Evolutionary conservation across 2,113 vertebrate genomes (phyloP).

Genomic region (Tautogolabrus adspersus): DNA sequence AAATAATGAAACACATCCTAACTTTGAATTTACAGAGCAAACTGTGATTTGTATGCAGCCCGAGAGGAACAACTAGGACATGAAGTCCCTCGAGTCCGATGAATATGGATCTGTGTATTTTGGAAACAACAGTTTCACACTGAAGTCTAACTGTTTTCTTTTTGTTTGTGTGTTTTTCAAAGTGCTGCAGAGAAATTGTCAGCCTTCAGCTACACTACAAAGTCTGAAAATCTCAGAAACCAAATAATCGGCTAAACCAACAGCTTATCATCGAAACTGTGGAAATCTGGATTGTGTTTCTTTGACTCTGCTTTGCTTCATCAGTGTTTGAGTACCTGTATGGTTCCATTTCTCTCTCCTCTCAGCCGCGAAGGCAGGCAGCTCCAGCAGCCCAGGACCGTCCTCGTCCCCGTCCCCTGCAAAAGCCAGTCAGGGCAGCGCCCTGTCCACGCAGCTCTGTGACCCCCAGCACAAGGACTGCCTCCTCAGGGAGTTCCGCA

Average conservation of each 20-base stretch:
- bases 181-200: background rate
- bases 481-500: constrained; percentile 93
- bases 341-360: background rate
- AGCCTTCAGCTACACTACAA: background rate
- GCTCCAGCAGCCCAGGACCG: constrained; percentile 70
- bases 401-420: constrained; percentile 56
- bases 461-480: constrained; percentile 95
- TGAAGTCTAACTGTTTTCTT: background rate
- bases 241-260: background rate
- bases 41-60: background rate
- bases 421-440: constrained; percentile 70
- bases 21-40: background rate
- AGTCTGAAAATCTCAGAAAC: background rate
- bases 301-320: background rate
- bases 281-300: background rate
- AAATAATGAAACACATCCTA: background rate
- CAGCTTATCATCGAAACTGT: background rate
- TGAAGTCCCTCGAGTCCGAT: background rate
- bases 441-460: constrained; percentile 85
- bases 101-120: constrained; percentile 10
- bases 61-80: background rate
- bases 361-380: constrained; percentile 82
- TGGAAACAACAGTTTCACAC: background rate
- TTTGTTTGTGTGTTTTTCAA: background rate
- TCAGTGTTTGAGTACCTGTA: background rate